Conservation (phyloP, 2,797 vertebrate genomes). For the Falco concolor region DNA sequence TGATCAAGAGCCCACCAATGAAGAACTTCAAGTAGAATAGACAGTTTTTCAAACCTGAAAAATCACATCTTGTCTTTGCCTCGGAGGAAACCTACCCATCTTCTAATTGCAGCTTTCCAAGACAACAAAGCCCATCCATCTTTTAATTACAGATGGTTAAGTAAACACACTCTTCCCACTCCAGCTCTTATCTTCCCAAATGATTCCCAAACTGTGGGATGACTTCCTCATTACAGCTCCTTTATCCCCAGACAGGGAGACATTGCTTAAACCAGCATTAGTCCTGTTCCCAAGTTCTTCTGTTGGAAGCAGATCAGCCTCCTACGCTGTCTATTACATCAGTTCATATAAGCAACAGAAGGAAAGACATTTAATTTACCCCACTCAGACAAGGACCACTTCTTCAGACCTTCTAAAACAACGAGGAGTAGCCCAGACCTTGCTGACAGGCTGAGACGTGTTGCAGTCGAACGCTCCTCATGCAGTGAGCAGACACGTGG, state of each 20-base stretch:
- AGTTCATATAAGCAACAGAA: not conserved
- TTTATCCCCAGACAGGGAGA: not conserved
- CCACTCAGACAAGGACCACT: not conserved
- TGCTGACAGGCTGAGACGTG: fast-evolving
- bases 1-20: not conserved
- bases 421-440: not conserved
- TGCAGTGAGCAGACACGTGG: fast-evolving
- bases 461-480: fast-evolving
- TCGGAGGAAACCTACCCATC: not conserved
- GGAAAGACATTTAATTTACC: not conserved
- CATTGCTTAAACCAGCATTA: not conserved
- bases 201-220: not conserved
- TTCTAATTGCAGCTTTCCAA: no score
- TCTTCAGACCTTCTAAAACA: not conserved
- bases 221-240: fast-evolving
- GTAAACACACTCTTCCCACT: not conserved
- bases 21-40: not conserved
- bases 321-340: fast-evolving
- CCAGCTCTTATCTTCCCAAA: not conserved
- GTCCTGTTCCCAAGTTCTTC: fast-evolving
- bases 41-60: not conserved
- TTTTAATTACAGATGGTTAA: not conserved
- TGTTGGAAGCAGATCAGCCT: not conserved
- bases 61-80: not conserved
- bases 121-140: not conserved